phyloP scores from a whole-genome alignment of 2,888 invertebrate genomes.

The Scotopteryx bipunctaria region DNA sequence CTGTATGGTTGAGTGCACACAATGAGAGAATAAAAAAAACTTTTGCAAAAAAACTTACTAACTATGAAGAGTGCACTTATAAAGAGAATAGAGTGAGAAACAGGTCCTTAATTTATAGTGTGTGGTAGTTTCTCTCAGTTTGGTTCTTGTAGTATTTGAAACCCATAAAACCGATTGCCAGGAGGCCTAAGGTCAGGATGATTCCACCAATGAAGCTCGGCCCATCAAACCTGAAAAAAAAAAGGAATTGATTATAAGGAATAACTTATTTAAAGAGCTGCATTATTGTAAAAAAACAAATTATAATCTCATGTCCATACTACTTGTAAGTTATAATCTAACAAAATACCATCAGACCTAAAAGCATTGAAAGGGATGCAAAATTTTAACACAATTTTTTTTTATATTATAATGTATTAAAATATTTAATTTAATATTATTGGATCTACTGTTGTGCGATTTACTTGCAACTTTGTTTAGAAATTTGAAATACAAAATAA shows the following conservation, averaged over 20 bases:
- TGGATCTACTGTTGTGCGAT: no score
- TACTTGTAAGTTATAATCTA: no score
- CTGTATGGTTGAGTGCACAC: slow-evolving; percentile 43
- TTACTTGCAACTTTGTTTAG: no score
- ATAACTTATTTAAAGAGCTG: no score
- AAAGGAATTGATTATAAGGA: slow-evolving; percentile 26
- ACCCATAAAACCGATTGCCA: slow-evolving; percentile 91
- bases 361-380: no score
- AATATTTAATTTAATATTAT: no score
- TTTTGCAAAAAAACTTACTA: slow-evolving; percentile 27
- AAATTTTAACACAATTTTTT: no score
- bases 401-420: no score
- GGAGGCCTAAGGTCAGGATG: slow-evolving; percentile 89
- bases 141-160: slow-evolving; percentile 95
- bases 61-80: slow-evolving; percentile 65
- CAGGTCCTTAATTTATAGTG: slow-evolving; percentile 85
- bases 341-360: no score
- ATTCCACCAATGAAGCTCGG: slow-evolving; percentile 94
- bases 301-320: no score
- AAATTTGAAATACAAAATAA: no score
- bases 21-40: slow-evolving; percentile 32
- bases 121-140: slow-evolving; percentile 94
- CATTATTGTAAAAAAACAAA: no score
- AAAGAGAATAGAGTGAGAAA: slow-evolving; percentile 41
- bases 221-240: slow-evolving; percentile 85